Percentiles rank a stretch among this genome's conserved stretches.
These are phyloP conservation scores for Pontoporia blainvillei DNA, from an alignment of 2,113 vertebrate genomes.

Conservation along the genomic window DNA sequence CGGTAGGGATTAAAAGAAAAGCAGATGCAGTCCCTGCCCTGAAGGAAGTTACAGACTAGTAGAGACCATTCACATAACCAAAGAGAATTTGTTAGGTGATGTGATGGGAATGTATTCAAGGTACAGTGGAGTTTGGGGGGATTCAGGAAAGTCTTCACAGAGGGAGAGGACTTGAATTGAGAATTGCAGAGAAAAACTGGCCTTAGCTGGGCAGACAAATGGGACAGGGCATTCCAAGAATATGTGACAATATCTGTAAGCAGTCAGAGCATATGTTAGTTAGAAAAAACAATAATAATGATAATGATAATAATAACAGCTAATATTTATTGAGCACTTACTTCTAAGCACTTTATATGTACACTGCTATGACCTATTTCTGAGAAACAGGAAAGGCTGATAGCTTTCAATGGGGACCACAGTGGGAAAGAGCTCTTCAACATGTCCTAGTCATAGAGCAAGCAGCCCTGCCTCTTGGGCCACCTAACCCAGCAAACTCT, in stretches of 20 bases:
- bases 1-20: background rate
- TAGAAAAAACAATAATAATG: background rate
- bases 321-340: background rate
- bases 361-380: background rate
- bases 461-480: background rate
- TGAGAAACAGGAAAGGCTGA: background rate
- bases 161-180: background rate
- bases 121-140: background rate
- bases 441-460: background rate
- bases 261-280: background rate
- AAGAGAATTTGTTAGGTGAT: background rate
- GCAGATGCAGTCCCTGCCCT: background rate
- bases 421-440: background rate
- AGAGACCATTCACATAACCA: background rate
- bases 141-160: background rate
- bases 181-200: background rate
- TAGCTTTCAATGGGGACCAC: background rate
- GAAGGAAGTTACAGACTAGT: background rate
- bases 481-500: background rate
- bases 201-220: background rate
- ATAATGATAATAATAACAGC: background rate
- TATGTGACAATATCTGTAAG: background rate
- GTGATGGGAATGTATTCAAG: background rate
- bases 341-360: background rate
- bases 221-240: background rate